Evolutionary conservation across 2,888 invertebrate species (phyloP).

Genomic region (Marronus borbonicus): DNA sequence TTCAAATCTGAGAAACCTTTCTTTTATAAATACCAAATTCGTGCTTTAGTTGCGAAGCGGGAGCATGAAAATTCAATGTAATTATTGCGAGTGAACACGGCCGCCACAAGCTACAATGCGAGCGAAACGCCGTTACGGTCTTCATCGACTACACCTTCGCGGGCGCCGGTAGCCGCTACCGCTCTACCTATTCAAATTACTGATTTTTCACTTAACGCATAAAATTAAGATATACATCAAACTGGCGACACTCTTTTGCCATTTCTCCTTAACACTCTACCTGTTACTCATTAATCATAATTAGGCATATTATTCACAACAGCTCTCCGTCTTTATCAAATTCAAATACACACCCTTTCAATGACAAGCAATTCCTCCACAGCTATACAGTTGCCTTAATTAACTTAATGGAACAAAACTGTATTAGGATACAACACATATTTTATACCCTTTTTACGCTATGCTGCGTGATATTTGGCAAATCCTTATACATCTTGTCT

Average conservation of each 20-base stretch:
- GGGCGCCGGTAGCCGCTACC: background rate
- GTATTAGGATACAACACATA: background rate
- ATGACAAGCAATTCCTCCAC: conserved; percentile 9
- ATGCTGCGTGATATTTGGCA: background rate
- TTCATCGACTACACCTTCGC: conserved; percentile 20
- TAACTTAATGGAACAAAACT: conserved; percentile 26
- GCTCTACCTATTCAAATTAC: conserved; percentile 40
- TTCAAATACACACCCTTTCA: conserved; percentile 31
- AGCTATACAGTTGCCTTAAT: conserved; percentile 17
- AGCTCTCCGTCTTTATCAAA: conserved; percentile 4
- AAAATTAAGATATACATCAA: conserved; percentile 53
- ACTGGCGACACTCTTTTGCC: conserved; percentile 10
- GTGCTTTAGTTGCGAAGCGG: conserved; percentile 57
- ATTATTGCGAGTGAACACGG: conserved; percentile 58
- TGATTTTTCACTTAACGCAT: conserved; percentile 49
- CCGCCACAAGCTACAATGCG: conserved; percentile 1
- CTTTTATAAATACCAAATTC: conserved; percentile 61
- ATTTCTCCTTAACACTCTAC: conserved; percentile 30
- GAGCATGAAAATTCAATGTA: conserved; percentile 63
- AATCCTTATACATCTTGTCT: no score
- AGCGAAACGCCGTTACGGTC: conserved; percentile 10
- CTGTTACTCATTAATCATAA: conserved; percentile 39
- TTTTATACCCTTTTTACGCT: background rate
- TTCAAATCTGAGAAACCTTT: conserved; percentile 58
- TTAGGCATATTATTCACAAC: conserved; percentile 26